Conservation (phyloP, 2,113 vertebrate species). For the Psephotus haematonotus region DNA sequence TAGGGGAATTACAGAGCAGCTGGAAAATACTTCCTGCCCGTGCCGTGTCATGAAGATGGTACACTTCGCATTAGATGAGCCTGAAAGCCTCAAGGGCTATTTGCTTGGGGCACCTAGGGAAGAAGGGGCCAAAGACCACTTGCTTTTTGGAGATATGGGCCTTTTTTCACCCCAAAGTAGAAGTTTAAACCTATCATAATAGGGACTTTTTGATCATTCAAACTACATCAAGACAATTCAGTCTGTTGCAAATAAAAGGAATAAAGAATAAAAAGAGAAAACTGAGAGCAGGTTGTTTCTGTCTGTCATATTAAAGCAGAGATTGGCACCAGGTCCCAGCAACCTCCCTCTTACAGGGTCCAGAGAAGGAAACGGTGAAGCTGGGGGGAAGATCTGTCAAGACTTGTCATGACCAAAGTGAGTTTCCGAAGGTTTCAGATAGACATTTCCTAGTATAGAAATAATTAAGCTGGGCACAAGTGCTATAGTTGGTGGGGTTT, state of each 20-base stretch:
- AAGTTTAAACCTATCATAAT: background rate
- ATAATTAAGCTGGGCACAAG: background rate
- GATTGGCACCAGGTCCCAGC: background rate
- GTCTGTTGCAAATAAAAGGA: background rate
- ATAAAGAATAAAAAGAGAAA: background rate
- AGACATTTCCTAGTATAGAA: background rate
- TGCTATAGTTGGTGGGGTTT: background rate
- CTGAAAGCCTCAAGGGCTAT: background rate
- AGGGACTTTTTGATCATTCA: background rate
- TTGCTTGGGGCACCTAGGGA: background rate
- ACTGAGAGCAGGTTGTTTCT: background rate
- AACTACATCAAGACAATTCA: background rate
- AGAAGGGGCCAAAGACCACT: background rate
- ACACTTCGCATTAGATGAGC: fast-evolving
- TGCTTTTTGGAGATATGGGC: background rate
- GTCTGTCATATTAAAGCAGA: background rate
- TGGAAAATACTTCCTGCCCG: background rate
- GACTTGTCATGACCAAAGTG: background rate
- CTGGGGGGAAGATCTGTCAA: background rate
- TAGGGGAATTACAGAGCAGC: background rate
- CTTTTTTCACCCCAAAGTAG: background rate
- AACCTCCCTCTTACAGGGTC: fast-evolving
- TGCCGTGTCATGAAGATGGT: fast-evolving
- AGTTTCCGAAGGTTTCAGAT: background rate
- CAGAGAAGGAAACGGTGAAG: background rate